These are phyloP conservation scores for Kryptopterus vitreolus DNA, from an alignment of 2,797 vertebrate genomes.

Conservation along the genomic window DNA sequence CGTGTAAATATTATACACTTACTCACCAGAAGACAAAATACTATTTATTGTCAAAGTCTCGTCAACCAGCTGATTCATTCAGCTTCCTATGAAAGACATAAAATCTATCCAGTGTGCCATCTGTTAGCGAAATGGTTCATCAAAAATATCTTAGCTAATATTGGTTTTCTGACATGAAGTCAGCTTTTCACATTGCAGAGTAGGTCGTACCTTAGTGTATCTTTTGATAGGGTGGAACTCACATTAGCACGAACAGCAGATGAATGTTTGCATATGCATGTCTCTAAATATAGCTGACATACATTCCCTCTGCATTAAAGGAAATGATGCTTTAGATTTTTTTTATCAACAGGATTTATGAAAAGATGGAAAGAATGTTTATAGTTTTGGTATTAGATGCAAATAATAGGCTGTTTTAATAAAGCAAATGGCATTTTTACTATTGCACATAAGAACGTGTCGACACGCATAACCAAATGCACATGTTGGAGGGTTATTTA, in stretches of 20 bases:
- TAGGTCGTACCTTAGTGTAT: background rate
- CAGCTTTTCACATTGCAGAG: background rate
- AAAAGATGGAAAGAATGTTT: background rate
- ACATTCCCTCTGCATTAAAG: conserved; percentile 55
- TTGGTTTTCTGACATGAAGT: background rate
- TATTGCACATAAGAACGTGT: background rate
- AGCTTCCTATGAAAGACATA: background rate
- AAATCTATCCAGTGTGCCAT: background rate
- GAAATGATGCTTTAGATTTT: conserved; percentile 56
- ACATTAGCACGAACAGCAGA: background rate
- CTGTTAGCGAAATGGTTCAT: background rate
- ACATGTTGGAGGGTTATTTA: conserved; percentile 46
- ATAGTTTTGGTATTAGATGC: background rate
- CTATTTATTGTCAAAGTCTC: background rate
- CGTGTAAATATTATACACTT: background rate
- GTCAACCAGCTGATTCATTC: background rate
- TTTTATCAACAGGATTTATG: conserved; percentile 51
- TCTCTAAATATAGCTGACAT: conserved; percentile 61
- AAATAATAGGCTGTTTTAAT: background rate
- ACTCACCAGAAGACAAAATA: background rate
- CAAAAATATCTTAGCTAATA: background rate
- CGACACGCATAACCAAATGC: background rate
- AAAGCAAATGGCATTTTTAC: background rate
- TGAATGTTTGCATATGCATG: conserved; percentile 46
- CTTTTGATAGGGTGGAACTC: conserved; percentile 2